Evolutionary conservation across 2,888 invertebrate genomes (phyloP), one percentile per base, ranked within the genome.

Genomic region (Ophion obscuratus): DNA sequence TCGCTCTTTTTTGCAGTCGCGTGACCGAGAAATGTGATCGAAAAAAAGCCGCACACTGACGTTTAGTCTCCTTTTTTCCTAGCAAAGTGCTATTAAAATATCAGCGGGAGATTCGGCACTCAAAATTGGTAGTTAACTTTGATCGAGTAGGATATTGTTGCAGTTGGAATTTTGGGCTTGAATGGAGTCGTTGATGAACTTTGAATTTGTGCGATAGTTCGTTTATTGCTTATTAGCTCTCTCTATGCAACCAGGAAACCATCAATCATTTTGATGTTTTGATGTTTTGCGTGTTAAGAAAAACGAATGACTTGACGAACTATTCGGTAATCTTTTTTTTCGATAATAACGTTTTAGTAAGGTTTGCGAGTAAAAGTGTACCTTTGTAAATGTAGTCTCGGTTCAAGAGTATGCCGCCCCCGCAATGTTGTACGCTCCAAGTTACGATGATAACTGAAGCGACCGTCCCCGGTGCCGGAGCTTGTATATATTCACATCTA

Each of bases 371-470:
- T 20, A 7, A 66, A 53, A 81, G 71, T 74, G 87, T 84, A 86
- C 88, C 88, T 87, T 81, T 14, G 20, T 68, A 57, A 53, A 71
- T 64, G 24, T 76, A 64, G 10, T 70, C 70, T 57, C 9, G 24
- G 64, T 66, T 40, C 31, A 47, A 1, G 31, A 73, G 70, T 66
- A 36, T 27, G 71, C 53, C 82, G 85, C 84, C 84, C 85, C 78
- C 78, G 68, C 80, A 88, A 87, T 86, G 87, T 82, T 84, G 87
- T 78, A 78, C 53, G 86, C 31, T 59, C 87, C 83, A 80, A 82
- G 88, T 81, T 80, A 78, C 84, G 78, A 87, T 79, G 88, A 87
- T 87, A 85, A 89, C 89, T 89, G 88, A 84, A 87, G 86, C 79
- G 79, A 76, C 59, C 75, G 71, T 80, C 67, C 53, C 57, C 73